phyloP scores from a whole-genome alignment of 1,140 invertebrate species.

The Babylonia areolata region DNA sequence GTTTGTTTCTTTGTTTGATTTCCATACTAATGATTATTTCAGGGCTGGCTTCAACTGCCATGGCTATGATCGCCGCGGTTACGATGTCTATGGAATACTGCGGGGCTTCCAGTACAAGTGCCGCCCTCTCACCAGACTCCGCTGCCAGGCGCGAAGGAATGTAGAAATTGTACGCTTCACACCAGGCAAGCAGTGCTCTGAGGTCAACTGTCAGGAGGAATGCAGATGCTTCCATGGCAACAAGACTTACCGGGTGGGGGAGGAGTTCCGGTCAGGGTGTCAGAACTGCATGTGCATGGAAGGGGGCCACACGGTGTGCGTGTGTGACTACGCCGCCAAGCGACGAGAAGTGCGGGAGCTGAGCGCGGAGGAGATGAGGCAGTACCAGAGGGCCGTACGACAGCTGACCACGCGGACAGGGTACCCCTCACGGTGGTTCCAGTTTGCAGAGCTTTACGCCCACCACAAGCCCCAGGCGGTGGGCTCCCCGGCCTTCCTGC shows the following conservation, averaged over 20 bases:
- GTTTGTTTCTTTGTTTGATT: background rate
- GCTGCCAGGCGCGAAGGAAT: conserved; percentile 50
- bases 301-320: conserved; percentile 48
- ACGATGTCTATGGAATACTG: conserved; percentile 55
- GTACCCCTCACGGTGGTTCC: conserved; percentile 59
- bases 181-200: conserved; percentile 57
- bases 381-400: conserved; percentile 54
- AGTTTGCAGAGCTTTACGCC: conserved; percentile 60
- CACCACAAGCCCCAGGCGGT: conserved; percentile 62
- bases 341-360: conserved; percentile 67
- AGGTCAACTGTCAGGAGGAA: conserved; percentile 51
- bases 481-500: conserved; percentile 58
- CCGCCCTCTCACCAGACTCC: conserved; percentile 45
- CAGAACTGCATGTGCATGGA: conserved; percentile 59
- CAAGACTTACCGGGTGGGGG: conserved; percentile 54
- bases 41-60: conserved; percentile 66
- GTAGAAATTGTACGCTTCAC: conserved; percentile 57
- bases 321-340: conserved; percentile 44
- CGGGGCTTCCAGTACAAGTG: conserved; percentile 60
- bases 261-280: conserved; percentile 60
- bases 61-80: conserved; percentile 57
- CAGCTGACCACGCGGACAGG: conserved; percentile 51
- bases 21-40: conserved; percentile 1
- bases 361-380: conserved; percentile 54
- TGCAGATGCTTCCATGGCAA: conserved; percentile 63